Percentiles rank a stretch among this genome's conserved stretches.
These are phyloP conservation scores for Zaprionus vittiger DNA, from an alignment of 1,140 invertebrate genomes.

Conservation along the genomic window DNA sequence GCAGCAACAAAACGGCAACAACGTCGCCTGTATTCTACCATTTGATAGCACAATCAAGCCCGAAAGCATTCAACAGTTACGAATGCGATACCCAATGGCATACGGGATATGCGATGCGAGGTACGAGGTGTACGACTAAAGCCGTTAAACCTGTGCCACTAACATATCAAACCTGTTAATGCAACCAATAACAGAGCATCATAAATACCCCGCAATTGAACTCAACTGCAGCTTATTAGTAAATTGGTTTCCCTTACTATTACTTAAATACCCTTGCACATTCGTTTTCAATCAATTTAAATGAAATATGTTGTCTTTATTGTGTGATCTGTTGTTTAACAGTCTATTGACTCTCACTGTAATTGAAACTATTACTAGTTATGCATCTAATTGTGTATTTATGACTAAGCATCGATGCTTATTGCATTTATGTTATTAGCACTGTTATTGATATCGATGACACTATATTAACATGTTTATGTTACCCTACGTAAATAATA, in stretches of 20 bases:
- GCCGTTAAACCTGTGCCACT: conserved; percentile 26
- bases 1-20: conserved; percentile 37
- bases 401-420: too few species aligned
- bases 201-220: neutral
- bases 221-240: neutral
- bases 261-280: too few species aligned
- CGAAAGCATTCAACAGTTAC: conserved; percentile 50
- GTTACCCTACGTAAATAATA: too few species aligned
- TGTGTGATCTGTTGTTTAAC: too few species aligned
- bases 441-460: too few species aligned
- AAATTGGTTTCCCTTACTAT: too few species aligned
- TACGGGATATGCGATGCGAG: neutral
- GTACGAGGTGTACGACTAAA: conserved; percentile 40
- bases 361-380: too few species aligned
- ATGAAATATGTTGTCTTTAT: neutral
- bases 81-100: conserved; percentile 12
- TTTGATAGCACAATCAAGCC: conserved; percentile 60
- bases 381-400: too few species aligned
- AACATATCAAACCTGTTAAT: conserved; percentile 28
- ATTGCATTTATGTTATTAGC: too few species aligned
- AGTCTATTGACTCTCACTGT: too few species aligned
- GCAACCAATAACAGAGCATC: neutral
- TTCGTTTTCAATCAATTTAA: neutral
- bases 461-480: too few species aligned
- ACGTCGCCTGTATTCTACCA: conserved; percentile 33